Conservation (phyloP, 2,113 vertebrate species). For the Ploceus nigricollis region DNA sequence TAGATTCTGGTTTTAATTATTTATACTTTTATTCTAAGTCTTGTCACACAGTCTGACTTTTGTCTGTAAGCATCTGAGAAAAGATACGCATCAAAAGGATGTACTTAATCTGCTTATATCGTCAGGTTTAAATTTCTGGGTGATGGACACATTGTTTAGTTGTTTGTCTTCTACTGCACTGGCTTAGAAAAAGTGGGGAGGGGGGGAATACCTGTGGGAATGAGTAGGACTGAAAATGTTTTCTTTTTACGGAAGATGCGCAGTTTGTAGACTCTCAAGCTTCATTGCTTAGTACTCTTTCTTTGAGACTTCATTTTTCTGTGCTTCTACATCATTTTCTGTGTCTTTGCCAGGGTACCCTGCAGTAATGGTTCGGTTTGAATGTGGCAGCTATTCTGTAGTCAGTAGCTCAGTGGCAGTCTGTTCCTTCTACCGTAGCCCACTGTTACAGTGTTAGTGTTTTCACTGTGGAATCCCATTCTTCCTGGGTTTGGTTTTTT, state of each 20-base stretch:
- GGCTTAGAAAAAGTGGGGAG: neutral
- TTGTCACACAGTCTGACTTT: neutral
- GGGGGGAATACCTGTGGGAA: neutral
- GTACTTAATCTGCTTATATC: neutral
- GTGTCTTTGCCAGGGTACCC: neutral
- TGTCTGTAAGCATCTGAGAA: neutral
- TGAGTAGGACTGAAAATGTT: neutral
- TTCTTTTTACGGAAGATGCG: fast-evolving
- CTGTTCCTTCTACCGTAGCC: fast-evolving
- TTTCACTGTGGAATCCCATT: neutral
- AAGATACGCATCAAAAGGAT: neutral
- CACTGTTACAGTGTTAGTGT: fast-evolving
- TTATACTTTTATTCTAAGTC: neutral
- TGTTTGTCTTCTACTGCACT: neutral
- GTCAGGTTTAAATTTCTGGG: neutral
- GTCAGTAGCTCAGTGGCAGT: neutral
- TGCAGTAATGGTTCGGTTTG: neutral
- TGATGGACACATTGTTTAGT: neutral
- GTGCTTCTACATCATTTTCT: neutral
- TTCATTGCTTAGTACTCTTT: neutral
- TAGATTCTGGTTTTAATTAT: neutral
- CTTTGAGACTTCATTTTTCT: neutral
- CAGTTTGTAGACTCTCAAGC: neutral
- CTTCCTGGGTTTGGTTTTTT: neutral
- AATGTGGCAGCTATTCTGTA: neutral